Percentiles rank a stretch among this genome's conserved stretches.
Evolutionary conservation across 2,113 vertebrate genomes (phyloP).

Genomic region (Vicugna pacos): DNA sequence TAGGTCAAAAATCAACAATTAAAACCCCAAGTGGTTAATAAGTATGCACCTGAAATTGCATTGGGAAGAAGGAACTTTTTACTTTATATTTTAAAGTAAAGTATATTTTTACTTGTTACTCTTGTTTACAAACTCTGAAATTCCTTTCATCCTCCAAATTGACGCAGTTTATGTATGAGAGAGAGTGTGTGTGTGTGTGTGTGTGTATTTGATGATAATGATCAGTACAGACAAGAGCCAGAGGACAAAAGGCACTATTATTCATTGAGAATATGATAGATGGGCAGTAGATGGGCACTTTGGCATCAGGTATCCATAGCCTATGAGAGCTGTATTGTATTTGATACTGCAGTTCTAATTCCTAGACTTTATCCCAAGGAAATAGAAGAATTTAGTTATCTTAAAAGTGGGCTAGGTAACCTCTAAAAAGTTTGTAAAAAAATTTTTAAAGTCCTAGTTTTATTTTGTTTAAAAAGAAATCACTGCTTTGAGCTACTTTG

Average conservation of each 20-base stretch:
- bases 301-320: neutral
- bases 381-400: neutral
- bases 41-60: neutral
- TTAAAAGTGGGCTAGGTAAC: neutral
- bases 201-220: neutral
- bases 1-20: neutral
- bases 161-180: neutral
- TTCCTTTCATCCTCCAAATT: neutral
- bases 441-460: neutral
- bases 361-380: neutral
- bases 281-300: neutral
- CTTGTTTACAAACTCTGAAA: neutral
- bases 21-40: neutral
- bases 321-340: neutral
- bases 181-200: neutral
- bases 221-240: neutral
- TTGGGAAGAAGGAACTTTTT: neutral
- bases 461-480: conserved; percentile 32
- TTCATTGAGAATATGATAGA: neutral
- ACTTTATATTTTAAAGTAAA: neutral
- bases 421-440: neutral
- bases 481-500: neutral
- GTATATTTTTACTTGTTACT: no score
- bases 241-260: neutral
- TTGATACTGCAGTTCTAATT: neutral